A percentile compares a stretch with the other conserved stretches of the same genome.
Conservation (phyloP, 2,113 vertebrate species). For the Zapornia atra region DNA sequence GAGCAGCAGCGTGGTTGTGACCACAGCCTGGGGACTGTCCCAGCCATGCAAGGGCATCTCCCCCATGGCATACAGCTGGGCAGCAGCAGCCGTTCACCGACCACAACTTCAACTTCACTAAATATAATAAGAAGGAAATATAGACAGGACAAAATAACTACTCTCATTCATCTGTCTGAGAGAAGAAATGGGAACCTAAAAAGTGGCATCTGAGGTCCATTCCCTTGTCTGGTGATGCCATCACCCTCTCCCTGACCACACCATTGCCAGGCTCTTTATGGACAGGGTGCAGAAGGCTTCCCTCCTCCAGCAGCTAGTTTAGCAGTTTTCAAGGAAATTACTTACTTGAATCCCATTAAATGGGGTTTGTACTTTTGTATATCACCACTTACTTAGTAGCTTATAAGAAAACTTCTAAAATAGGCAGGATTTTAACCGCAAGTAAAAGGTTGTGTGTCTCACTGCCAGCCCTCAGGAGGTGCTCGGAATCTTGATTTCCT, state of each 20-base stretch:
- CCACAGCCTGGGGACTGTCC: accelerated
- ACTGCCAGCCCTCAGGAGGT: neutral
- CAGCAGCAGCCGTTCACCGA: neutral
- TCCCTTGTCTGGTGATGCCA: neutral
- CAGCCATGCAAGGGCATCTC: neutral
- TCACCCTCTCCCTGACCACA: neutral
- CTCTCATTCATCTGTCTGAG: neutral
- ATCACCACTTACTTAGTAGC: neutral
- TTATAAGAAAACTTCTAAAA: neutral
- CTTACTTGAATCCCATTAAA: neutral
- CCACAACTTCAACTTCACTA: neutral
- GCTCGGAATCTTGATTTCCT: conserved; percentile 4
- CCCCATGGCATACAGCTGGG: neutral
- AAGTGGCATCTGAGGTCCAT: neutral
- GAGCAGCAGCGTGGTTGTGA: neutral
- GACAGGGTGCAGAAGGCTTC: neutral
- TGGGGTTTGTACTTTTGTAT: neutral
- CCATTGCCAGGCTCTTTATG: neutral
- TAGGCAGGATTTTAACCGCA: neutral
- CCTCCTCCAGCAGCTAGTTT: neutral
- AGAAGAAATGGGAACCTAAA: neutral
- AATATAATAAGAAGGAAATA: neutral
- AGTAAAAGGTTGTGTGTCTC: neutral
- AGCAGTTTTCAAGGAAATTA: neutral
- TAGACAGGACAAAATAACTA: neutral